A percentile compares a stretch with the other conserved stretches of the same genome.
phyloP scores from a whole-genome alignment of 2,888 invertebrate genomes.

The Leucoma salicis region DNA sequence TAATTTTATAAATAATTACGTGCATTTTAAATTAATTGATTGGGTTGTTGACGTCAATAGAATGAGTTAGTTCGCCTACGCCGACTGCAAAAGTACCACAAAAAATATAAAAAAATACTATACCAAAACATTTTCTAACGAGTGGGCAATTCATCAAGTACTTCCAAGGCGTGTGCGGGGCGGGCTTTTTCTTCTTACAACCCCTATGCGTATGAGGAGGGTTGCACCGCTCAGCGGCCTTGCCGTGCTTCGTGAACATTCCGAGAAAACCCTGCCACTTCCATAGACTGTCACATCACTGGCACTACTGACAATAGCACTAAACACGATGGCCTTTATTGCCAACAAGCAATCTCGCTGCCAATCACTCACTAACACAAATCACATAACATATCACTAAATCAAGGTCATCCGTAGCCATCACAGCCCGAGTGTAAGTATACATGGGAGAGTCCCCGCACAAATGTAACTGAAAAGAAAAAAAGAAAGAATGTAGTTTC shows the following conservation, averaged over 20 bases:
- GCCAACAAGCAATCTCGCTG: constrained; percentile 36
- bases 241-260: constrained; percentile 79
- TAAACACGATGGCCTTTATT: constrained; percentile 50
- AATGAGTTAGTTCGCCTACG: constrained; percentile 30
- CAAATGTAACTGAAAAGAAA: constrained; percentile 79
- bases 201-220: constrained; percentile 68
- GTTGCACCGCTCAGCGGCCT: constrained; percentile 76
- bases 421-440: constrained; percentile 63
- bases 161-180: constrained; percentile 79
- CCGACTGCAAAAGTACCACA: constrained; percentile 17
- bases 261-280: constrained; percentile 70
- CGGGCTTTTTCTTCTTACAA: constrained; percentile 77
- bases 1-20: constrained; percentile 15
- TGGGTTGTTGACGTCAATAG: constrained; percentile 22
- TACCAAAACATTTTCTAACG: constrained; percentile 83
- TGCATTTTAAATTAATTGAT: constrained; percentile 20
- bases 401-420: constrained; percentile 70
- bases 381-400: constrained; percentile 64
- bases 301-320: constrained; percentile 52
- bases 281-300: constrained; percentile 79
- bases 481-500: constrained; percentile 67
- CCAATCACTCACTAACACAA: constrained; percentile 59
- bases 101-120: constrained; percentile 56
- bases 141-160: constrained; percentile 84
- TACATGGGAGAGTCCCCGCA: constrained; percentile 55